Conservation (phyloP, 2,113 vertebrate genomes). For the Callocephalon fimbriatum region DNA sequence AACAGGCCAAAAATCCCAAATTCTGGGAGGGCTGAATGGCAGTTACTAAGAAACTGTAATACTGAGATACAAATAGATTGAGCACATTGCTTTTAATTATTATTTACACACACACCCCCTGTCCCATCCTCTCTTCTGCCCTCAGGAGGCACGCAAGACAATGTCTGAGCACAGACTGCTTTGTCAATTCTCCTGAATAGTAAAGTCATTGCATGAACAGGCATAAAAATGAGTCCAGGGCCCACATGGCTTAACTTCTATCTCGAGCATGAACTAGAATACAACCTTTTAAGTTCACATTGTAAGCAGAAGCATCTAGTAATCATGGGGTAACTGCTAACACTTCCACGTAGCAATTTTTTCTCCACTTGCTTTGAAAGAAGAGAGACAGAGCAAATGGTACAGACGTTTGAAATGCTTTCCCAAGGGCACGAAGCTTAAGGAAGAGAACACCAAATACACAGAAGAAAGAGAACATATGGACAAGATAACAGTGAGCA, state of each 20-base stretch:
- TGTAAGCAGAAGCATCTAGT: neutral
- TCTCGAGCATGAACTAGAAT: neutral
- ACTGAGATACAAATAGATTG: neutral
- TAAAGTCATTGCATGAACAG: neutral
- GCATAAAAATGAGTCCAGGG: neutral
- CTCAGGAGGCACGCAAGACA: neutral
- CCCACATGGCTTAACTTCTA: neutral
- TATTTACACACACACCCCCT: too few species aligned
- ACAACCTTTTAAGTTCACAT: neutral
- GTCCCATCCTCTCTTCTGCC: neutral
- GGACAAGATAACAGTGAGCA: neutral
- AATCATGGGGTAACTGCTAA: neutral
- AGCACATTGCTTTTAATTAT: neutral
- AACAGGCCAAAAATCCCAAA: fast-evolving
- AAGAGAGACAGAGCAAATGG: neutral
- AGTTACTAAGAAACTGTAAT: neutral
- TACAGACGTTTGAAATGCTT: neutral
- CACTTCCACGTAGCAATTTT: neutral
- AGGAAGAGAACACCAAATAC: neutral
- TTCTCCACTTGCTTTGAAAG: neutral
- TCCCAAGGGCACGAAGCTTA: neutral
- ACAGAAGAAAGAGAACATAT: neutral
- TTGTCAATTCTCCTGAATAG: neutral
- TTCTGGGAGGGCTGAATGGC: neutral
- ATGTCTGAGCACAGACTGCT: neutral